Base-by-base conservation (phyloP, 2,888 invertebrate species). In the Fissipunctia ypsillon region DNA sequence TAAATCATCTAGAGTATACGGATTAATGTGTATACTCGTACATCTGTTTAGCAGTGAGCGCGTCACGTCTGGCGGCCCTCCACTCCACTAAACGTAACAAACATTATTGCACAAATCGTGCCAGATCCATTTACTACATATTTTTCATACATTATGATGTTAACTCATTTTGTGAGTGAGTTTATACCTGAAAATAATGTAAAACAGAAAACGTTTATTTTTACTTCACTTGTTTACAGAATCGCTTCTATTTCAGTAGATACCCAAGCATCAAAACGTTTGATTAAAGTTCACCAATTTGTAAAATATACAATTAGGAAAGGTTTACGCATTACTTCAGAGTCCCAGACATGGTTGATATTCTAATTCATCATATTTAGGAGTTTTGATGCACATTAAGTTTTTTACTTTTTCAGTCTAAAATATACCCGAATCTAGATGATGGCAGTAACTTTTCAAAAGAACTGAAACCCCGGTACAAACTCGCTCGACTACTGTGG, bases 61-160 rank as follows among this genome's bases (percentile, higher is more conserved):
- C 84, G 83, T 83, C 83, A 83, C 80, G 76, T 70, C 80, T 80
- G 76, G 85, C 85, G 83, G 75, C 77, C 76, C 82, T 83, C 72
- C 59, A 50, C 69, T 43, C 2, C 4, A 31, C n/a, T 76, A 52
- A 60, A 61, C 77, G 77, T 73, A 80, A 72, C 78, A 80, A 85
- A 84, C 80, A 85, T 74, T 85, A 78, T 80, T 83, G 83, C 85
- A 80, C 73, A 84, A 80, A 83, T 77, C 85, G 83, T 79, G 80
- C 85, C 83, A 85, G 83, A 83, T 80, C 66, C 75, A 77, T 78
- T 83, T 83, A 72, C 70, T 75, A 75, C 72, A 83, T 80, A 84
- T 82, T 80, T 83, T 83, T 83, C 68, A 83, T 76, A 84, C 66
- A 66, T 78, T 71, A 84, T 78, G 82, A 84, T 69, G 73, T 73